Conservation (phyloP, 2,113 vertebrate genomes). For the Isichthys henryi region DNA sequence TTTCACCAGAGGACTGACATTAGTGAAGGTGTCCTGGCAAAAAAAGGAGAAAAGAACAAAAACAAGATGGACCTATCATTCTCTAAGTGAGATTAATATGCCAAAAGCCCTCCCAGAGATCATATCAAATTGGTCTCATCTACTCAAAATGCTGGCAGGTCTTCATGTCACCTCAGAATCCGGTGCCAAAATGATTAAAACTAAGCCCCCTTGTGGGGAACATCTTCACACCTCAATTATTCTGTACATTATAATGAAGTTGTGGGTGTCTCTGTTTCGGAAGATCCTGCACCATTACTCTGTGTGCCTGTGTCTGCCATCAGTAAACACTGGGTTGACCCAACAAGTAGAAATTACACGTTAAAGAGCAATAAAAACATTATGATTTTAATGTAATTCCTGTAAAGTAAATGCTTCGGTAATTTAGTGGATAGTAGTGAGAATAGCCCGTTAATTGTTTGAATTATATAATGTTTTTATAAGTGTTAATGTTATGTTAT, state of each 20-base stretch:
- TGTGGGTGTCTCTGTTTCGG: background rate
- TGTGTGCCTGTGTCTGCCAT: background rate
- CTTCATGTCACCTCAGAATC: constrained; percentile 1
- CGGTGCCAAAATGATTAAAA: constrained; percentile 16
- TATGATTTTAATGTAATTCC: background rate
- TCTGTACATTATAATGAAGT: background rate
- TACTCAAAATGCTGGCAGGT: background rate
- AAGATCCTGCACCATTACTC: background rate
- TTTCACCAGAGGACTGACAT: background rate
- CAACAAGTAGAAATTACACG: background rate
- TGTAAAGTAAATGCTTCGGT: background rate
- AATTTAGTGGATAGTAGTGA: background rate
- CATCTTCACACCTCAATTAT: constrained; percentile 3
- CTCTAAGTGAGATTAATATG: constrained; percentile 13
- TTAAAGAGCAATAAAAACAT: background rate
- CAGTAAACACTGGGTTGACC: background rate
- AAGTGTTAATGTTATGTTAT: background rate
- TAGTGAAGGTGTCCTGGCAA: constrained; percentile 8
- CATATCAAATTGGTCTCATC: background rate
- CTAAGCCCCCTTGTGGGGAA: background rate
- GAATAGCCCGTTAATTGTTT: background rate
- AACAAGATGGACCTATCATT: constrained; percentile 4
- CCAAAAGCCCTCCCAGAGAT: background rate
- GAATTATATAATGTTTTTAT: background rate
- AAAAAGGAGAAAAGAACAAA: background rate